phyloP scores from a whole-genome alignment of 2,797 vertebrate species.

The Pogonophryne albipinna region DNA sequence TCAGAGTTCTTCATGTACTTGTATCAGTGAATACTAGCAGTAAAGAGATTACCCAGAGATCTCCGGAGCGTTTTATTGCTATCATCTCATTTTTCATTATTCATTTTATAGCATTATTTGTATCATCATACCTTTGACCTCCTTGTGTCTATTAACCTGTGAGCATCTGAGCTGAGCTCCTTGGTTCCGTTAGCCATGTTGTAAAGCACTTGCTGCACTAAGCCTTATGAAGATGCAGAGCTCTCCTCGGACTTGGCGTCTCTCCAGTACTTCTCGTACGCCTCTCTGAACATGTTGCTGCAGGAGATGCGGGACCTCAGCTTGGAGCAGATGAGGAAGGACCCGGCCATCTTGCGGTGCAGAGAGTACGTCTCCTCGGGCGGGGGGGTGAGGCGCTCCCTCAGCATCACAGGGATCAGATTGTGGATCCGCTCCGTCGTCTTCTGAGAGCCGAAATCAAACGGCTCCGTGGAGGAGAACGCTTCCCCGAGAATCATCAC shows the following conservation, averaged over 20 bases:
- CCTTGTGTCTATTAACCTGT: no score
- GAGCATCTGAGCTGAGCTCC: no score
- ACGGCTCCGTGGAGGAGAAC: conserved; percentile 89
- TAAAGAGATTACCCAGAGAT: no score
- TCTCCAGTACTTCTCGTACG: conserved; percentile 89
- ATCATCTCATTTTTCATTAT: no score
- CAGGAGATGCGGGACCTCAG: conserved; percentile 91
- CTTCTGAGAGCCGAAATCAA: conserved; percentile 92
- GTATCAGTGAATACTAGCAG: no score
- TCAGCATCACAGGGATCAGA: conserved; percentile 95
- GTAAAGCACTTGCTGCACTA: background rate
- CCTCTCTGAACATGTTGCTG: conserved; percentile 91
- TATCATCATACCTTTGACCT: no score
- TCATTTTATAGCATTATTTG: no score
- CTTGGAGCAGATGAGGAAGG: conserved; percentile 98
- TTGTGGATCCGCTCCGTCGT: conserved; percentile 95
- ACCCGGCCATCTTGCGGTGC: conserved; percentile 97
- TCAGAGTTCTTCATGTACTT: no score
- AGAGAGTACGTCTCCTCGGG: conserved; percentile 97
- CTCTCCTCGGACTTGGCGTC: conserved; percentile 7
- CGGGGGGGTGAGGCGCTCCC: conserved; percentile 92
- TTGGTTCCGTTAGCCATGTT: no score
- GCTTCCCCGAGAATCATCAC: conserved; percentile 97
- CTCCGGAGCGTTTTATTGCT: no score
- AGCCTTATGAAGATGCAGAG: background rate